Evolutionary conservation across 2,888 invertebrate genomes (phyloP).

Genomic region (Eumerus sabulonum): DNA sequence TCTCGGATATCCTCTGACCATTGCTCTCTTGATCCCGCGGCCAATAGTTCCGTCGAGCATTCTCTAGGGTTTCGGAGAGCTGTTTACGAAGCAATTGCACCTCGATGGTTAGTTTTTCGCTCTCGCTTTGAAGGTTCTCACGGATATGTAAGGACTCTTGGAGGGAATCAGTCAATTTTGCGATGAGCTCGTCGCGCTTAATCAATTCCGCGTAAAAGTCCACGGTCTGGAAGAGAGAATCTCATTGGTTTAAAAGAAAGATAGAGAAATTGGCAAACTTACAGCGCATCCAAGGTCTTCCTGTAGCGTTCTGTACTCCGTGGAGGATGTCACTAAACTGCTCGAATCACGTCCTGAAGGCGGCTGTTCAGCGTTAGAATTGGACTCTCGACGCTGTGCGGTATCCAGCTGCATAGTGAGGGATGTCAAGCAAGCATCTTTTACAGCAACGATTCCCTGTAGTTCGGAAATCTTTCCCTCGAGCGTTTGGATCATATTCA

Average conservation of each 20-base stretch:
- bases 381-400: slow-evolving; percentile 71
- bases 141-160: slow-evolving; percentile 83
- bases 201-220: slow-evolving; percentile 86
- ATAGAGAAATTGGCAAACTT: slow-evolving; percentile 50
- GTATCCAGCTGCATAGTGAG: slow-evolving; percentile 75
- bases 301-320: slow-evolving; percentile 86
- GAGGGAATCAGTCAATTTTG: slow-evolving; percentile 85
- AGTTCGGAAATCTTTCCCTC: slow-evolving; percentile 76
- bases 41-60: slow-evolving; percentile 75
- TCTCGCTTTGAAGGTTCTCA: slow-evolving; percentile 82
- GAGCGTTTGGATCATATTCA: slow-evolving; percentile 75
- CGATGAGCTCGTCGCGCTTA: slow-evolving; percentile 85
- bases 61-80: slow-evolving; percentile 79
- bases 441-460: slow-evolving; percentile 74
- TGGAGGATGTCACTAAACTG: slow-evolving; percentile 79
- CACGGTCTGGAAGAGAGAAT: slow-evolving; percentile 82
- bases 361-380: slow-evolving; percentile 71
- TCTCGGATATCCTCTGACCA: slow-evolving; percentile 77
- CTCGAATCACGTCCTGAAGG: slow-evolving; percentile 77
- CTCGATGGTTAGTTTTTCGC: slow-evolving; percentile 82
- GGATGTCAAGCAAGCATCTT: slow-evolving; percentile 76
- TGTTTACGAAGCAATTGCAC: slow-evolving; percentile 80
- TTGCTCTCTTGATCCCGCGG: slow-evolving; percentile 76
- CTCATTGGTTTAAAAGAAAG: neutral
- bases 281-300: slow-evolving; percentile 86